Evolutionary conservation across 2,888 invertebrate genomes (phyloP), one percentile per base, ranked within the genome.

Genomic region (Allophyes oxyacanthae): DNA sequence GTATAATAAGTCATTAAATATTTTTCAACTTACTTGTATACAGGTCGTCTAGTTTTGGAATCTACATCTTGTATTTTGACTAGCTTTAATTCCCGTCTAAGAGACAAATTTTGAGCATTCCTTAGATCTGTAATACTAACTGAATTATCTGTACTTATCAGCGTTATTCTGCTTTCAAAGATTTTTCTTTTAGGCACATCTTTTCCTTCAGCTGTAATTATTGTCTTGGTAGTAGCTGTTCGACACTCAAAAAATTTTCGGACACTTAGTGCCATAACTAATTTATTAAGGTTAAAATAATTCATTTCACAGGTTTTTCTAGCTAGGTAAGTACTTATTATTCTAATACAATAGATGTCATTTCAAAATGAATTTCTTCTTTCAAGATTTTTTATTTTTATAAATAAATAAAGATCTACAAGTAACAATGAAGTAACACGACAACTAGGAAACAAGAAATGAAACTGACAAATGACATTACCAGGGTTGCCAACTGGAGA

Each of bases 61-160:
- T 97, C 96, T 4, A 94, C 84, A 84, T 97, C 96, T 63, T 95
- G 85, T 25, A 97, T 86, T 89, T 96, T 96, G 0, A 97, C 93
- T 55, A 98, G 89, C 81, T 96, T 96, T 62, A 97, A 88, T 46
- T 96, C 95, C 68, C 96, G 91, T 36, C 96, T 94, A 56, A 95
- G 92, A 0, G 97, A 96, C 58, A 97, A 77, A 82, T 94, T 97
- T 72, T 96, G 94, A 0, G 97, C 97, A 74, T 96, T 96, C 65
- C 96, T 96, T 25, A 97, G 67, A 25, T 96, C 95, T 0, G 95
- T 94, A 2, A 97, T 92, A 61, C 89, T 94, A 14, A 96, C 85
- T 28, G 94, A 87, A 74, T 95, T 89, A 81, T 96, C 95, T 30
- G 94, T 87, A 33, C 92, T 89, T 56, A 97, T 89, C 26, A 97